Conservation (phyloP, 2,113 vertebrate genomes). For the Channa argus region DNA sequence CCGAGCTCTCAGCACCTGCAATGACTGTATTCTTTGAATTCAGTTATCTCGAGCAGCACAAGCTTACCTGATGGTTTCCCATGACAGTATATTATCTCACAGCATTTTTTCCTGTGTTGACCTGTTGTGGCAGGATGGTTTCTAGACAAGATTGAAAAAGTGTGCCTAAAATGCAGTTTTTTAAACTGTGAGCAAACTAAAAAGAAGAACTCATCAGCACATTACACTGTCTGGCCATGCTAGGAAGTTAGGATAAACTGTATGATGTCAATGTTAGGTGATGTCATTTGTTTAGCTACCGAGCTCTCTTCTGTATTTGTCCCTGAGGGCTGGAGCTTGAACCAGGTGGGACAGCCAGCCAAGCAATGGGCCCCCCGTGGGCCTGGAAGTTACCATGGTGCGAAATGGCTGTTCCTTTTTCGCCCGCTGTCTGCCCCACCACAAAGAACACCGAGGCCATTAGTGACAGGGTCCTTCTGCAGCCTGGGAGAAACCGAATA, state of each 20-base stretch:
- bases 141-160: not conserved
- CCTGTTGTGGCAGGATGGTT: not conserved
- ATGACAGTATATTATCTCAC: not conserved
- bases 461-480: conserved; percentile 41
- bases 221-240: no score
- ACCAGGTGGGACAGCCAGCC: conserved; percentile 39
- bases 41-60: not conserved
- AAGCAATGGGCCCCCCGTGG: conserved; percentile 46
- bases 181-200: not conserved
- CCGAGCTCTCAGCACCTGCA: not conserved
- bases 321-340: conserved; percentile 36
- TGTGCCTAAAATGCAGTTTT: not conserved
- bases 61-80: not conserved
- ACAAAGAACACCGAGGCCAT: conserved; percentile 43
- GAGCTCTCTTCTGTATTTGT: conserved; percentile 17
- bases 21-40: not conserved
- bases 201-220: no score
- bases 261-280: conserved; percentile 33
- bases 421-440: conserved; percentile 38
- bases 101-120: not conserved
- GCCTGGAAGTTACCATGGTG: conserved; percentile 57
- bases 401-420: conserved; percentile 23
- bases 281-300: conserved; percentile 71
- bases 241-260: no score
- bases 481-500: conserved; percentile 33